Evolutionary conservation across 2,797 vertebrate genomes (phyloP).

Genomic region (Intellagama lesueurii): DNA sequence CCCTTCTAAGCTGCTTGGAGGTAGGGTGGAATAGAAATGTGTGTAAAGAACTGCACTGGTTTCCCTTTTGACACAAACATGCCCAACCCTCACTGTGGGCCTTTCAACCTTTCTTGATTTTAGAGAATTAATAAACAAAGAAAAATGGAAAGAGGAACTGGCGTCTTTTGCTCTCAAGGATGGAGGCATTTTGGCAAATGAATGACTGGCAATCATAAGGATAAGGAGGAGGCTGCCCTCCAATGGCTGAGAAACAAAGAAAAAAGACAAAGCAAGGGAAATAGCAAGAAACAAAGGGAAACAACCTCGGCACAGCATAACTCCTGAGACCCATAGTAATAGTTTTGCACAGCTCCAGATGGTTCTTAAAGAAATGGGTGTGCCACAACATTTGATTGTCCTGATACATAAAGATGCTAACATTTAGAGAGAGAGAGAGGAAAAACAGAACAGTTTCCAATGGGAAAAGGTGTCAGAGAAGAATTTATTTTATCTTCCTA

Average conservation of each 20-base stretch:
- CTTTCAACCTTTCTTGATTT: background rate
- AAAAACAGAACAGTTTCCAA: too few relatives aligned
- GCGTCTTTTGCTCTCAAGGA: background rate
- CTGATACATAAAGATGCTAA: too few relatives aligned
- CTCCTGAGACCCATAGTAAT: background rate
- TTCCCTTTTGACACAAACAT: background rate
- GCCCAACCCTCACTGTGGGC: background rate
- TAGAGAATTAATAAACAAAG: conserved; percentile 20
- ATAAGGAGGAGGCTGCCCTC: background rate
- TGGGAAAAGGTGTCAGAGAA: too few relatives aligned
- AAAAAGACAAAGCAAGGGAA: background rate
- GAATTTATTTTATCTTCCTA: too few relatives aligned
- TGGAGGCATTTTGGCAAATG: background rate
- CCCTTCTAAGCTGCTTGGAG: too few relatives aligned
- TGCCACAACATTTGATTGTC: too few relatives aligned
- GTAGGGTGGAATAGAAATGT: background rate
- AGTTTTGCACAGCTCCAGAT: too few relatives aligned
- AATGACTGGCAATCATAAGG: conserved; percentile 19
- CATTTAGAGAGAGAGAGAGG: too few relatives aligned
- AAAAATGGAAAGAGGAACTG: background rate
- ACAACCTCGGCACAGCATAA: background rate
- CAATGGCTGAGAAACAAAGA: background rate
- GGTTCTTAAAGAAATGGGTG: too few relatives aligned
- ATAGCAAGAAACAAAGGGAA: background rate
- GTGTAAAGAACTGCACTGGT: background rate